Percentiles rank a stretch among this genome's conserved stretches.
These are phyloP conservation scores for Morinoia aosen DNA, from an alignment of 2,888 invertebrate genomes.

Conservation along the genomic window DNA sequence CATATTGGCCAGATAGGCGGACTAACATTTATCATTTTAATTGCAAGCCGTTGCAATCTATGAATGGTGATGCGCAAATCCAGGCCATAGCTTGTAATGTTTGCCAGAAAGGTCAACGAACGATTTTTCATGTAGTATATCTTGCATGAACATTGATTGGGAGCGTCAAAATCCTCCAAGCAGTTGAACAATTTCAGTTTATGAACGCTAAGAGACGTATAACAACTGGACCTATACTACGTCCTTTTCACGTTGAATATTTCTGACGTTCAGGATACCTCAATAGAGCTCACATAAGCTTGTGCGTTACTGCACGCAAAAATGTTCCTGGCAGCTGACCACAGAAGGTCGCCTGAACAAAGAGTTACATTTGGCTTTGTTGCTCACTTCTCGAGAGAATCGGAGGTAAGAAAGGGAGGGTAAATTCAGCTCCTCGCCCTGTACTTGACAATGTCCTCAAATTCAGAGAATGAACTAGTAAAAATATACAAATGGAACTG, in stretches of 20 bases:
- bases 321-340: neutral
- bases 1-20: neutral
- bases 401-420: neutral
- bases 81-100: neutral
- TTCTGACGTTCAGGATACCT: neutral
- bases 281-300: neutral
- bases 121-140: neutral
- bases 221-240: neutral
- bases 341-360: constrained; percentile 3
- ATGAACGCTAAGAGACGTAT: neutral
- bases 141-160: neutral
- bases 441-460: neutral
- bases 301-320: neutral
- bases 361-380: constrained; percentile 1
- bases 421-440: neutral
- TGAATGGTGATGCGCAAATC: neutral
- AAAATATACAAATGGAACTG: neutral
- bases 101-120: neutral
- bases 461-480: neutral
- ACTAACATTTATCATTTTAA: neutral
- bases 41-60: too few species aligned
- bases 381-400: neutral
- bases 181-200: neutral
- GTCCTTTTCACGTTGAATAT: neutral
- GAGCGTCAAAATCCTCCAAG: neutral